phyloP scores from a whole-genome alignment of 2,888 invertebrate genomes.

The Nomada hirtipes region DNA sequence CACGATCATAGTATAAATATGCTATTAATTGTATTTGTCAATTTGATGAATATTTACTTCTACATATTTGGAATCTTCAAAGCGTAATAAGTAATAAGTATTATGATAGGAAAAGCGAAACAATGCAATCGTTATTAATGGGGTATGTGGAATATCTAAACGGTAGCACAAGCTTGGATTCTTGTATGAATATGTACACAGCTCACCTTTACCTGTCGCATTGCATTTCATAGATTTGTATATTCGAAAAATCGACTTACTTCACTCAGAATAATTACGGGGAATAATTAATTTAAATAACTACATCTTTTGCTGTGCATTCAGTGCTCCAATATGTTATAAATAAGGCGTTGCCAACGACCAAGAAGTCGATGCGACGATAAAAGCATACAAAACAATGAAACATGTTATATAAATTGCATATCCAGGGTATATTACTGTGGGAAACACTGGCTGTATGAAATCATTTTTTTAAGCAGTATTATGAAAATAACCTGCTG shows the following conservation, averaged over 20 bases:
- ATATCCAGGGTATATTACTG: background rate
- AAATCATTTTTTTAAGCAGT: too few relatives aligned
- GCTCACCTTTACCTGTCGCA: background rate
- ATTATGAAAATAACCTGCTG: too few relatives aligned
- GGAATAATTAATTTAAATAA: background rate
- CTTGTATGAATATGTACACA: background rate
- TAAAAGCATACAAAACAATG: too few relatives aligned
- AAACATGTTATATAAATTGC: background rate
- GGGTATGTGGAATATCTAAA: background rate
- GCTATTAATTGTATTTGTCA: constrained; percentile 14
- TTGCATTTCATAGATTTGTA: background rate
- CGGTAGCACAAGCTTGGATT: constrained; percentile 6
- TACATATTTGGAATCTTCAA: constrained; percentile 2
- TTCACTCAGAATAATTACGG: background rate
- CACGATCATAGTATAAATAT: background rate
- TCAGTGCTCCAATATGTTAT: background rate
- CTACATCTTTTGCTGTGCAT: background rate
- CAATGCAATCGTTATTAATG: background rate
- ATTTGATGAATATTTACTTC: constrained; percentile 2
- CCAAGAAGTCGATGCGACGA: too few relatives aligned
- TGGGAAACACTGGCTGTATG: too few relatives aligned
- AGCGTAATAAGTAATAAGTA: background rate
- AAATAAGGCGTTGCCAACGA: too few relatives aligned
- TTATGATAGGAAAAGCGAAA: background rate
- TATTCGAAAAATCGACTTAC: background rate